Base-by-base conservation (phyloP, 2,888 invertebrate genomes). In the Epinotia ramella region DNA sequence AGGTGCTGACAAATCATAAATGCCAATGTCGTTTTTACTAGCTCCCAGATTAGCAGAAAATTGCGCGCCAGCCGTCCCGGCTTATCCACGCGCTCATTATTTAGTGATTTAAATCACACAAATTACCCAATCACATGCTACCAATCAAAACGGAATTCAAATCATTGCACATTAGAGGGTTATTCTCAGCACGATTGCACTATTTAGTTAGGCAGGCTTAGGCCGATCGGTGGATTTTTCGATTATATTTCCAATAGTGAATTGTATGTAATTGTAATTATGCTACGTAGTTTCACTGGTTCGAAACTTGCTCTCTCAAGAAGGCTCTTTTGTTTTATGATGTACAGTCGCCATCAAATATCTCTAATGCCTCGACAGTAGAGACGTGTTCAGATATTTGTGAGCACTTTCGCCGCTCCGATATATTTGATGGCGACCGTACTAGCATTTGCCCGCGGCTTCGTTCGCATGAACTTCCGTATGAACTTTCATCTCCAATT, bases 61-160 rank as follows among this genome's bases (percentile, higher is more conserved):
- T 66, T 59, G 28, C 59, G 49, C 46, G 16, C 9, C 64, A 57
- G 57, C 57, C 57, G 69, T 49, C 53, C 53, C n/a, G 6, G 59
- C 49, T 60, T 9, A 60, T 60, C 49, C 65, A 12, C 24, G 56
- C 2, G 62, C 6, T 65, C 53, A 71, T 70, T 65, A 59, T 65
- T 33, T 46, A 71, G 71, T 59, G 53, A 71, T 71, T 76, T 76
- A 56, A 71, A 76, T 66, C 66, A 49, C 59, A 46, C 24, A 40
- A 76, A 71, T 60, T 12, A 70, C 60, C 75, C 71, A 76, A 76
- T 76, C 71, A 76, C 53, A 76, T 71, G 71, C 71, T 71, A 40
- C 40, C 71, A 76, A 76, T 76, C 70, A 71, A 66, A 66, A 62
- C 11, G 75, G 75, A 76, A 76, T 76, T 56, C 28, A 16, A 71